Evolutionary conservation across 2,113 vertebrate species (phyloP).

Genomic region (Larimichthys crocea): DNA sequence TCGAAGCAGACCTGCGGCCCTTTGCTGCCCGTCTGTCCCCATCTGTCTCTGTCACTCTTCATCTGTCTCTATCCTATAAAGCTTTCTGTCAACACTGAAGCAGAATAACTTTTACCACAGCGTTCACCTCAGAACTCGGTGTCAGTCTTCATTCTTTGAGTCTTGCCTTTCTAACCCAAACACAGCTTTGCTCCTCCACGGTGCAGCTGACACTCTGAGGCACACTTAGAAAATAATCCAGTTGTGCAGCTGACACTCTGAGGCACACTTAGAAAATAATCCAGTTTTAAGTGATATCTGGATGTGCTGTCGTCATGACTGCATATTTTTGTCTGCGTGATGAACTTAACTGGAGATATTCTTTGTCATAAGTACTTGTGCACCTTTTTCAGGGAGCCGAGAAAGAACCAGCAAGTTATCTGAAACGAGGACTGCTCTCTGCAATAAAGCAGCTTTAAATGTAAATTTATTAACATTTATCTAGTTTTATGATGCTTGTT

Average conservation of each 20-base stretch:
- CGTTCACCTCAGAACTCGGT: background rate
- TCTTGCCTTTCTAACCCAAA: background rate
- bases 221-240: no score
- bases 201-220: slow-evolving; percentile 5
- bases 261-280: background rate
- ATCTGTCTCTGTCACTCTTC: no score
- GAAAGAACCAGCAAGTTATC: background rate
- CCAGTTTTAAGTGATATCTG: background rate
- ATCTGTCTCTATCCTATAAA: no score
- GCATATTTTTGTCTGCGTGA: background rate
- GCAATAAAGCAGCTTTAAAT: background rate
- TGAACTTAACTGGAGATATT: background rate
- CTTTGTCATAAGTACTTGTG: background rate
- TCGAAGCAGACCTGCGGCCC: no score
- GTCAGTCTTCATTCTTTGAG: background rate
- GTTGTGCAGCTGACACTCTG: slow-evolving; percentile 5
- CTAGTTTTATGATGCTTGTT: background rate
- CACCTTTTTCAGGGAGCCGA: background rate
- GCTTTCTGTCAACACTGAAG: no score
- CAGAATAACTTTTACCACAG: no score
- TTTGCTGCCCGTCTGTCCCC: no score
- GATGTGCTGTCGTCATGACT: background rate
- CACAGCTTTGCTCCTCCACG: background rate
- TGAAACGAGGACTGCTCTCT: background rate
- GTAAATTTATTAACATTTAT: background rate